phyloP scores from a whole-genome alignment of 2,888 invertebrate genomes.

The Agrochola lychnidis region DNA sequence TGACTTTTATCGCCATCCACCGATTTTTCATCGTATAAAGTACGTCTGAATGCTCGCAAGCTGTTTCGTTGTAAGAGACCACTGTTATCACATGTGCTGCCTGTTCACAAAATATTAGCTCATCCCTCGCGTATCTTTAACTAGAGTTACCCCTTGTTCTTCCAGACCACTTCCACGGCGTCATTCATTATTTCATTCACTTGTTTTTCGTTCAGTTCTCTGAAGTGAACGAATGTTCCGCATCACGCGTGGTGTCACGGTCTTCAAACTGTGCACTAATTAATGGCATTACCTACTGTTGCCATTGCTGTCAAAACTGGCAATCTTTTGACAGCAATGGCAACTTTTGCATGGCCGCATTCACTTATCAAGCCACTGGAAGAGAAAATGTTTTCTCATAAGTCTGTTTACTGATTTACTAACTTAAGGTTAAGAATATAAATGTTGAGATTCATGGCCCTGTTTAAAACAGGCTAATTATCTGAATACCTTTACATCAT shows the following conservation, averaged over 20 bases:
- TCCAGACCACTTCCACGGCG: too few relatives aligned
- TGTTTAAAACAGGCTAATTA: background rate
- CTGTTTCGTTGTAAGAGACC: too few relatives aligned
- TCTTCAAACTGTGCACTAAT: constrained; percentile 16
- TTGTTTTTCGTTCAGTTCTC: constrained; percentile 17
- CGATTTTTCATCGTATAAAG: background rate
- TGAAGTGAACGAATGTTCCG: background rate
- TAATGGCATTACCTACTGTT: constrained; percentile 6
- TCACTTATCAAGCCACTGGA: background rate
- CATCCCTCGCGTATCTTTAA: too few relatives aligned
- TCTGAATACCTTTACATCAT: background rate
- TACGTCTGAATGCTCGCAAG: background rate
- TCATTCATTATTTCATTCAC: constrained; percentile 29
- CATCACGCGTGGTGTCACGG: background rate
- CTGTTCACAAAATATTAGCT: background rate
- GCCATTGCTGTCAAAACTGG: background rate
- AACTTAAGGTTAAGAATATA: background rate
- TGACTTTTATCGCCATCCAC: background rate
- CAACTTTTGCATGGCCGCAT: background rate
- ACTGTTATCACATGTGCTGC: background rate
- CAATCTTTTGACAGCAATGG: too few relatives aligned
- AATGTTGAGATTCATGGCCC: background rate
- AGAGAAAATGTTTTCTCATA: background rate
- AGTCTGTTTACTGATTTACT: background rate
- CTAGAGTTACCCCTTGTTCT: too few relatives aligned